Conservation (phyloP, 2,888 invertebrate species). For the Uloborus plumipes region DNA sequence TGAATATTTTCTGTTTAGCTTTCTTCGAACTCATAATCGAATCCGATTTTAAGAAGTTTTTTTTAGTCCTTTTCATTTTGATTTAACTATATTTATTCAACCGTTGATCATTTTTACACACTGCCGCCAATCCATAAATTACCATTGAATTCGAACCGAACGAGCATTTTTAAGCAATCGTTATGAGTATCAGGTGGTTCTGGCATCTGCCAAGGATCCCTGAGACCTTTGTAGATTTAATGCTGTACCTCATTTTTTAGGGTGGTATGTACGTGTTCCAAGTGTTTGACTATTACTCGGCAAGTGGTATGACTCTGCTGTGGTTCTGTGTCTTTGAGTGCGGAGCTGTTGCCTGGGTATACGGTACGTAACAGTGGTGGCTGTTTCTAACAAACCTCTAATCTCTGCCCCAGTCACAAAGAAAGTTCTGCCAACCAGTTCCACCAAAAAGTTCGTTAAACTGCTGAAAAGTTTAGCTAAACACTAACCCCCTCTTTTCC, state of each 20-base stretch:
- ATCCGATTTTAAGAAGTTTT: too few relatives aligned
- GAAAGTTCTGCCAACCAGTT: slow-evolving; percentile 42
- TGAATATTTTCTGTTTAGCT: too few relatives aligned
- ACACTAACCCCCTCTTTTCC: slow-evolving; percentile 1
- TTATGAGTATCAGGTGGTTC: slow-evolving; percentile 38
- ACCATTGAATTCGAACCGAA: background rate
- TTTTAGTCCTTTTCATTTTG: too few relatives aligned
- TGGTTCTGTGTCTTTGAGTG: slow-evolving; percentile 80
- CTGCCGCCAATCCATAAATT: background rate
- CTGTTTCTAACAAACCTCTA: slow-evolving; percentile 46
- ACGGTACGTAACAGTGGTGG: slow-evolving; percentile 74
- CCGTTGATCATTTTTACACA: too few relatives aligned
- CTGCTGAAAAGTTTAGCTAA: background rate
- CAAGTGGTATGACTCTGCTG: slow-evolving; percentile 77
- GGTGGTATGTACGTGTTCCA: slow-evolving; percentile 80
- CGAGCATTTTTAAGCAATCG: slow-evolving; percentile 39
- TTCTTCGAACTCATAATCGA: too few relatives aligned
- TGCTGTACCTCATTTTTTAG: slow-evolving; percentile 71
- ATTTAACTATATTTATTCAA: too few relatives aligned
- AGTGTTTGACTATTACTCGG: slow-evolving; percentile 78
- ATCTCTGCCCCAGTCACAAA: slow-evolving; percentile 27
- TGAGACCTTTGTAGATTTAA: slow-evolving; percentile 61
- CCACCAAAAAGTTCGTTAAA: background rate
- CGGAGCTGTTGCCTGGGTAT: slow-evolving; percentile 84
- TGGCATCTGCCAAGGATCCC: slow-evolving; percentile 30